phyloP scores from a whole-genome alignment of 2,797 vertebrate genomes.

The Periophthalmus magnuspinnatus region DNA sequence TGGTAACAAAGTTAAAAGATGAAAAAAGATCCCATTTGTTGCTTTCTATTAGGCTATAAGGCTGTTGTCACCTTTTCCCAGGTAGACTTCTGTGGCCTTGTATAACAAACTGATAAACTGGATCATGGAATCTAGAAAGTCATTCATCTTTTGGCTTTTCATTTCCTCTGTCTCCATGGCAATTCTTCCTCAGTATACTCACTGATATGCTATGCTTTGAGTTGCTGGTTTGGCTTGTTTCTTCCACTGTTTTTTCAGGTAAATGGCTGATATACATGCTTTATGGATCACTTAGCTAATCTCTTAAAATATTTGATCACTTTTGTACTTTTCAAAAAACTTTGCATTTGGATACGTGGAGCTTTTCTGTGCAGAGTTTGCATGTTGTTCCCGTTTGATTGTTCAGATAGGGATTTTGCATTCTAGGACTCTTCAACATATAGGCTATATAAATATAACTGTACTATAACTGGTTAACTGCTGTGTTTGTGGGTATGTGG shows the following conservation, averaged over 20 bases:
- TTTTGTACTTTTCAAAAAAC: neutral
- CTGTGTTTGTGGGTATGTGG: neutral
- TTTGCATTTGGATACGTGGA: neutral
- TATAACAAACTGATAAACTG: neutral
- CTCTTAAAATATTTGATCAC: neutral
- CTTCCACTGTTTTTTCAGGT: too few relatives aligned
- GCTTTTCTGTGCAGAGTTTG: neutral
- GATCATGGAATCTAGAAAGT: too few relatives aligned
- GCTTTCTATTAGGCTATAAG: too few relatives aligned
- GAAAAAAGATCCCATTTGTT: too few relatives aligned
- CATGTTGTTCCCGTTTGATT: neutral
- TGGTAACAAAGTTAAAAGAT: too few relatives aligned
- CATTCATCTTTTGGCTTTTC: neutral
- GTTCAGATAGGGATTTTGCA: neutral
- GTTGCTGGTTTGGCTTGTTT: too few relatives aligned
- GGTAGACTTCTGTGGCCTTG: neutral
- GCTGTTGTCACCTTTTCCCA: too few relatives aligned
- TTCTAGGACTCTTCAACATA: too few relatives aligned
- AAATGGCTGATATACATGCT: too few relatives aligned
- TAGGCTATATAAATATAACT: neutral
- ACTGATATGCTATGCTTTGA: too few relatives aligned
- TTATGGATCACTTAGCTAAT: neutral
- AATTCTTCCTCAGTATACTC: neutral
- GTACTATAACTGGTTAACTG: neutral
- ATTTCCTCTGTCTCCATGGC: neutral